These are phyloP conservation scores for Xyliphius kryptos DNA, from an alignment of 2,113 vertebrate species.

Conservation along the genomic window DNA sequence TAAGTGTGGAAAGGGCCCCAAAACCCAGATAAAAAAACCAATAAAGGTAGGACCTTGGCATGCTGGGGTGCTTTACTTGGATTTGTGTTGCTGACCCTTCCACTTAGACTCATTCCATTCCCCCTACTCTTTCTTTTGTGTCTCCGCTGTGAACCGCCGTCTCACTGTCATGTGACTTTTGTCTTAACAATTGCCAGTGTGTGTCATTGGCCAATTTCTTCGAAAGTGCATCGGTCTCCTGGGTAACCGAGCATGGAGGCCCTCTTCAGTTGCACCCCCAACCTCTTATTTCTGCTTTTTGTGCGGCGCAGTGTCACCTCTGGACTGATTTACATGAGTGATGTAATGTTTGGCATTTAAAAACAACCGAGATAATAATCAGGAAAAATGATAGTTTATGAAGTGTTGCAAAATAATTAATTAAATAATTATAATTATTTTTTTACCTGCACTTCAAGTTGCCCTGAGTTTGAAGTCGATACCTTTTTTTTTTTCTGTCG, in stretches of 20 bases:
- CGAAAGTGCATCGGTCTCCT: constrained; percentile 70
- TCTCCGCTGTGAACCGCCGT: constrained; percentile 50
- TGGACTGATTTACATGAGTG: constrained; percentile 38
- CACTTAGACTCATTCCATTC: constrained; percentile 5
- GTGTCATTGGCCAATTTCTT: constrained; percentile 66
- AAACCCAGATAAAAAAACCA: constrained; percentile 14
- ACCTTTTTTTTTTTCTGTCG: background rate
- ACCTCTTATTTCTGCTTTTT: constrained; percentile 39
- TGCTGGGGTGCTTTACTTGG: constrained; percentile 25
- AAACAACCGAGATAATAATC: constrained; percentile 42
- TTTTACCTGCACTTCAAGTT: background rate
- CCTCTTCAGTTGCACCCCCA: constrained; percentile 58
- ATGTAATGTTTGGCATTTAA: background rate
- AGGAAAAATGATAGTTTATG: no score
- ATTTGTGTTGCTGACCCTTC: constrained; percentile 38
- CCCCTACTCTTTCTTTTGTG: constrained; percentile 8
- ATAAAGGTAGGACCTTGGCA: constrained; percentile 13
- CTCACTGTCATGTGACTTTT: constrained; percentile 68
- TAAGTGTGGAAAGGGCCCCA: constrained; percentile 8
- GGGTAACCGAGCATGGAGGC: constrained; percentile 66
- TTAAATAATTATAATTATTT: no score
- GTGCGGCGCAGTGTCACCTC: constrained; percentile 28
- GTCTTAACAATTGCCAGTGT: constrained; percentile 63
- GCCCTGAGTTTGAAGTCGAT: background rate
- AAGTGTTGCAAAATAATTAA: no score